Evolutionary conservation across 2,797 vertebrate genomes (phyloP), one percentile per base, ranked within the genome.

Genomic region (Alfaro cultratus): DNA sequence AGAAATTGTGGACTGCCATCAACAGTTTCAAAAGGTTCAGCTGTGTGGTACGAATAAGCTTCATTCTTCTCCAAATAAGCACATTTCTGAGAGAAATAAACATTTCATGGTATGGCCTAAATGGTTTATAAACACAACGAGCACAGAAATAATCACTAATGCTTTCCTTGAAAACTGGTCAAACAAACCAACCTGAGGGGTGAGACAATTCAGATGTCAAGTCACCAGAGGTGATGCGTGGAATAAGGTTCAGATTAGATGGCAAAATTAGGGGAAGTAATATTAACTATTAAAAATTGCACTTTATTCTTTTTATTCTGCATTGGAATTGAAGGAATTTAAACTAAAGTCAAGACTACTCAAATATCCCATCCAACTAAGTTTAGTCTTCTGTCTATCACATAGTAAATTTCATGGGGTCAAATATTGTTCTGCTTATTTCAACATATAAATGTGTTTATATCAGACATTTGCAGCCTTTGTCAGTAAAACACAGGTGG

Each of bases 341-440:
- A 86, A 89, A 91, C 86, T 89, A 80, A 81, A 85, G 86, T 91
- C 79, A 85, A 80, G 74, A 87, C 57, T 70, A 80, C 84, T 88
- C 83, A 91, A 85, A 90, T 83, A 84, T 75, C 79, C 85, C 64
- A 80, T 89, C 85, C 83, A 55, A 81, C 43, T 80, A 83, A 79
- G 82, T 83, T 86, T 76, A 80, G 76, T 73, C 53, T 55, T 47
- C 36, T 76, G 81, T 83, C 78, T 74, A 53, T 64, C 67, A 55
- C 43, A 23, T 39, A 80, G 57, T 47, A 23, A 83, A 47, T 68
- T 23, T 36, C 73, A 76, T 57, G 51, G 80, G 71, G 31, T 41
- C n/a, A n/a, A 79, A 74, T 49, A n/a, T 26, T 18, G 18, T 64
- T 21, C 36, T 68, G 39, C 21, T 41, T 23, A 76, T 85, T 86